phyloP scores from a whole-genome alignment of 2,888 invertebrate species.

The Melieria picta region DNA sequence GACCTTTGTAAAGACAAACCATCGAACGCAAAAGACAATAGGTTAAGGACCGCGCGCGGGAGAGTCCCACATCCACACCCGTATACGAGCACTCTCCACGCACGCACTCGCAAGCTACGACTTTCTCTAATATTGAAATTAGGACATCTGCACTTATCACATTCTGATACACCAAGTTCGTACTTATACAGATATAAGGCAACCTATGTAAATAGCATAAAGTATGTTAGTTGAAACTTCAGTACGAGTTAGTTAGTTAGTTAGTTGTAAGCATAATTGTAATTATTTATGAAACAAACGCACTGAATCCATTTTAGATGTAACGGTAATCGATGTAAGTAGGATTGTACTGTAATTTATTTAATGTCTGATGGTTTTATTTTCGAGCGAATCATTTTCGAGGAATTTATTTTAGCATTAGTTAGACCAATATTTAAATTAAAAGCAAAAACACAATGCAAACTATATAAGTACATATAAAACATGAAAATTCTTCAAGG shows the following conservation, averaged over 20 bases:
- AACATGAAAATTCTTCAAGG: constrained; percentile 22
- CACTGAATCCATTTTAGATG: constrained; percentile 20
- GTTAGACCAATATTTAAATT: constrained; percentile 33
- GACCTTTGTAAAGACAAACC: too few relatives aligned
- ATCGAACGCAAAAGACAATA: too few relatives aligned
- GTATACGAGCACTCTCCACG: too few relatives aligned
- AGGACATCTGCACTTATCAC: too few relatives aligned
- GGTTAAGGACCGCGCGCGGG: too few relatives aligned
- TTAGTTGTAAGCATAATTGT: constrained; percentile 9
- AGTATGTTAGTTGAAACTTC: too few relatives aligned
- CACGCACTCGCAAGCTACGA: too few relatives aligned
- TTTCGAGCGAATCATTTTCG: background rate
- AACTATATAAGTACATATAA: constrained; percentile 10
- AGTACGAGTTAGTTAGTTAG: background rate
- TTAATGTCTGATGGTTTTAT: background rate
- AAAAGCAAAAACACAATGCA: constrained; percentile 9
- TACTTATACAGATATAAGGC: too few relatives aligned
- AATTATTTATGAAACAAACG: constrained; percentile 16
- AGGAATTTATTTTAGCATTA: constrained; percentile 14
- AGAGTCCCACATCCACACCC: too few relatives aligned
- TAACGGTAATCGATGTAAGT: constrained; percentile 4
- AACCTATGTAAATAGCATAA: too few relatives aligned
- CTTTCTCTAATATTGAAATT: too few relatives aligned
- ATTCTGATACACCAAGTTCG: too few relatives aligned
- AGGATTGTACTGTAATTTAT: constrained; percentile 17